These are phyloP conservation scores for Pyrrhosoma nymphula DNA, from an alignment of 2,888 invertebrate genomes.

Conservation along the genomic window DNA sequence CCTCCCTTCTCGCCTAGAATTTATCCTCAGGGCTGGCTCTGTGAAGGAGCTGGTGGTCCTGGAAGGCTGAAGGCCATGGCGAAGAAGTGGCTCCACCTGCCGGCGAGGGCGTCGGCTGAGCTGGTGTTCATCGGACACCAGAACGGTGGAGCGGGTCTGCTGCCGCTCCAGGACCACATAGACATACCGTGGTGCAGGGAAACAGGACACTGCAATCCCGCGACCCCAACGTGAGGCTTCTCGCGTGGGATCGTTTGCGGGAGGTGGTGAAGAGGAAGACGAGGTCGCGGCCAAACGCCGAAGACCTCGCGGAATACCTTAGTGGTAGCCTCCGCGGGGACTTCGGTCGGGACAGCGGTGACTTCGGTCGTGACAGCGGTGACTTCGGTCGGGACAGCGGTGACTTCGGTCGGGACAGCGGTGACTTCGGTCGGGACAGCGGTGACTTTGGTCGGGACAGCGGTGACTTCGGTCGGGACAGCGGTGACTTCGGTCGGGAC, in stretches of 20 bases:
- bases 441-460: no score
- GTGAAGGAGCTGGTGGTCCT: conserved; percentile 71
- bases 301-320: conserved; percentile 73
- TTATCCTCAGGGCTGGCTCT: no score
- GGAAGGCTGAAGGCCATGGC: conserved; percentile 71
- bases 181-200: conserved; percentile 74
- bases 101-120: conserved; percentile 74
- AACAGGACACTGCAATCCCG: conserved; percentile 73
- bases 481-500: no score
- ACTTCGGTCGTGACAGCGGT: no score
- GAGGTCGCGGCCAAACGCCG: conserved; percentile 68
- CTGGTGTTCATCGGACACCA: conserved; percentile 72
- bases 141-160: conserved; percentile 73
- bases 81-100: conserved; percentile 75
- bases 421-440: no score
- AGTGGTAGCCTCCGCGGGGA: conserved; percentile 72
- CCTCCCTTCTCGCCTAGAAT: no score
- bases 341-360: conserved; percentile 70
- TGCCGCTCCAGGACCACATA: conserved; percentile 74
- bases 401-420: no score
- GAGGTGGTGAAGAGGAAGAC: conserved; percentile 71
- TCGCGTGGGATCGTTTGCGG: conserved; percentile 72
- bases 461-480: no score
- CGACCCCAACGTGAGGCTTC: conserved; percentile 71
- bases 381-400: no score